Conservation (phyloP, 2,888 invertebrate species). For the Scrobipalpa atriplicella region DNA sequence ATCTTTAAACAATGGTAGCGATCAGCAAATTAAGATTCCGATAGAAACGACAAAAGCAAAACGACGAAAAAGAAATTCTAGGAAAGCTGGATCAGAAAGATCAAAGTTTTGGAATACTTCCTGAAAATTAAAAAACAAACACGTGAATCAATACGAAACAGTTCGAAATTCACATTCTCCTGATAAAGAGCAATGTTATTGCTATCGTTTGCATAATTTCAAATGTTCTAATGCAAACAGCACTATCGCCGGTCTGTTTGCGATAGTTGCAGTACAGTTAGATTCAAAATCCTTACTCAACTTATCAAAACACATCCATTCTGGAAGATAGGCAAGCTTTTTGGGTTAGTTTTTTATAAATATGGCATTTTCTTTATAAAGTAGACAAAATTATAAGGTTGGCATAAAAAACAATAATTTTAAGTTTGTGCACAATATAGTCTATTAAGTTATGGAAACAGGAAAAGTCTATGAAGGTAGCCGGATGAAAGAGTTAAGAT, state of each 20-base stretch:
- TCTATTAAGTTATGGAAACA: too few species aligned
- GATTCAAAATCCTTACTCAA: slow-evolving; percentile 31
- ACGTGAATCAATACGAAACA: background rate
- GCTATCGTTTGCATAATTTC: slow-evolving; percentile 40
- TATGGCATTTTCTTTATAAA: too few species aligned
- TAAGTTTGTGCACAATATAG: too few species aligned
- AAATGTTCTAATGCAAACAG: slow-evolving; percentile 48
- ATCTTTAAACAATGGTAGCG: background rate
- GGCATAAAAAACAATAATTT: too few species aligned
- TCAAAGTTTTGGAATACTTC: background rate
- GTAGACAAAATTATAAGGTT: too few species aligned
- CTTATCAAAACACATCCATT: background rate
- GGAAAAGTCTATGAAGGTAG: too few species aligned
- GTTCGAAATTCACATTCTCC: slow-evolving; percentile 1
- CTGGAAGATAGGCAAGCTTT: too few species aligned
- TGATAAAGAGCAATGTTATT: slow-evolving; percentile 35
- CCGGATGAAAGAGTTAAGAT: too few species aligned
- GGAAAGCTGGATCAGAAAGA: background rate
- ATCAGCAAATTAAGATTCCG: background rate
- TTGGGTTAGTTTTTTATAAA: too few species aligned
- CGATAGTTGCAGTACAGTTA: slow-evolving; percentile 37
- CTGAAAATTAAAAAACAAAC: background rate
- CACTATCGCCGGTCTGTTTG: slow-evolving; percentile 47
- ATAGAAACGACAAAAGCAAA: background rate
- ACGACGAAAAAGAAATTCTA: too few species aligned